phyloP scores from a whole-genome alignment of 1,140 invertebrate genomes.

The Pissodes strobi region DNA sequence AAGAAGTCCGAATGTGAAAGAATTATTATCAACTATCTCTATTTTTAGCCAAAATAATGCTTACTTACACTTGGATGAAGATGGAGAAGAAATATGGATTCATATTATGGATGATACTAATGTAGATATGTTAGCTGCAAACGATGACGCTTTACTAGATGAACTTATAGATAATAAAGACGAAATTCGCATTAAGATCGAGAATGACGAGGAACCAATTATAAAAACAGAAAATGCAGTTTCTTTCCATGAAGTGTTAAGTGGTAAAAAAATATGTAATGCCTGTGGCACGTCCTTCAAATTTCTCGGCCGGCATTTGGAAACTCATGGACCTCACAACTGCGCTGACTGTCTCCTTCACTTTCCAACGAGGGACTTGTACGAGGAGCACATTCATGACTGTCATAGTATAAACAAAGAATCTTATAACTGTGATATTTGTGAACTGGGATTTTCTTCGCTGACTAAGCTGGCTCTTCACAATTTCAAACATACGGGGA shows the following conservation, averaged over 20 bases:
- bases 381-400: constrained; percentile 55
- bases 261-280: constrained; percentile 7
- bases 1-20: too few species aligned
- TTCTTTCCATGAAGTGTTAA: background rate
- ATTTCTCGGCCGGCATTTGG: constrained; percentile 5
- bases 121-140: background rate
- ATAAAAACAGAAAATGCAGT: background rate
- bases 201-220: background rate
- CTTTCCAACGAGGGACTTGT: constrained; percentile 58
- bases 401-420: constrained; percentile 19
- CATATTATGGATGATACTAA: constrained; percentile 19
- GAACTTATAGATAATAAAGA: background rate
- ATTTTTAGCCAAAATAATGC: background rate
- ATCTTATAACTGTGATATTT: constrained; percentile 23
- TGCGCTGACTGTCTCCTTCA: constrained; percentile 59
- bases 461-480: constrained; percentile 29
- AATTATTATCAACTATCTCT: too few species aligned
- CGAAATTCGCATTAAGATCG: background rate
- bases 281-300: constrained; percentile 28
- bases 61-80: background rate
- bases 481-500: constrained; percentile 21
- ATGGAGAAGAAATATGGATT: constrained; percentile 28
- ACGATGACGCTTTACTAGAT: background rate
- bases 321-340: constrained; percentile 36
- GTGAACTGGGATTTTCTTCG: constrained; percentile 26